Evolutionary conservation across 1,140 invertebrate genomes (phyloP).

Genomic region (Dufourea novaeangliae): DNA sequence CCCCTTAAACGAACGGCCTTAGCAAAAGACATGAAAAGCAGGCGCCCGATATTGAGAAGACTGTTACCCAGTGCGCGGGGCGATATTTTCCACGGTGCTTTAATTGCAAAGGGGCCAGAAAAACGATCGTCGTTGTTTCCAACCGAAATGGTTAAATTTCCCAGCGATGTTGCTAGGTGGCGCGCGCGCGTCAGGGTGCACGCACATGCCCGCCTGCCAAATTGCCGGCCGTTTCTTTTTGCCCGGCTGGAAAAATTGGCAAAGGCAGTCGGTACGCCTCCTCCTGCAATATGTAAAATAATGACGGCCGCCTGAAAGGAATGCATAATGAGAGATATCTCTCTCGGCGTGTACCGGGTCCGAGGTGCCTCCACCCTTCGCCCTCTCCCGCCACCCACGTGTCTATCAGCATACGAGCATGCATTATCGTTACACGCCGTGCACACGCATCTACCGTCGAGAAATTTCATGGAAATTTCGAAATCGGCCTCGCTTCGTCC

Average conservation of each 20-base stretch:
- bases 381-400: conserved; percentile 59
- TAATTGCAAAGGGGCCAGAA: conserved; percentile 10
- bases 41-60: neutral
- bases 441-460: conserved; percentile 57
- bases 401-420: conserved; percentile 67
- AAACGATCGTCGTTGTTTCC: conserved; percentile 21
- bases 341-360: conserved; percentile 60
- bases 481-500: conserved; percentile 29
- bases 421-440: conserved; percentile 63
- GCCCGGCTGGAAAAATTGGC: conserved; percentile 67
- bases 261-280: conserved; percentile 69
- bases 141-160: conserved; percentile 54
- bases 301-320: conserved; percentile 71
- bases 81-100: conserved; percentile 12
- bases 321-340: conserved; percentile 71
- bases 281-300: conserved; percentile 72
- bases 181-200: conserved; percentile 26
- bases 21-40: too few species aligned
- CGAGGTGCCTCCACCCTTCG: conserved; percentile 56
- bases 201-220: conserved; percentile 50
- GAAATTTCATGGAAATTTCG: conserved; percentile 66
- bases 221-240: conserved; percentile 70
- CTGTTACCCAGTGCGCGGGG: neutral
- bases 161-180: conserved; percentile 52
- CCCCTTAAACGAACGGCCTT: too few species aligned